A percentile compares a stretch with the other conserved stretches of the same genome.
These are phyloP conservation scores for Nasonia vitripennis DNA, from an alignment of 1,140 invertebrate genomes.

Conservation along the genomic window DNA sequence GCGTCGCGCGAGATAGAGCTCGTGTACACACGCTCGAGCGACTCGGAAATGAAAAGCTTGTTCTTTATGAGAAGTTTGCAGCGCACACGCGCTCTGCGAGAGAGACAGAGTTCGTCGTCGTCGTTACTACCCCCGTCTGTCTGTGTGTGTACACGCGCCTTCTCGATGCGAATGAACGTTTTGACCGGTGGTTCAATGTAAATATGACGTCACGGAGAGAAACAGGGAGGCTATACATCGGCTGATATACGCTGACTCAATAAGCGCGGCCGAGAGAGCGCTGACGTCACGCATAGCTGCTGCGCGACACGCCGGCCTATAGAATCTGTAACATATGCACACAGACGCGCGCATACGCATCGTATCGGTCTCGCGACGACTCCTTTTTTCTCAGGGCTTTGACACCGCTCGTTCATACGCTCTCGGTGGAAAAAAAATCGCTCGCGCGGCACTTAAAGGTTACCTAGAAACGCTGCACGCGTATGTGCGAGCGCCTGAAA, in stretches of 20 bases:
- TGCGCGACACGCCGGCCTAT: not conserved
- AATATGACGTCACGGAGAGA: constrained; percentile 43
- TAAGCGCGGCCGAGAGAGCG: not conserved
- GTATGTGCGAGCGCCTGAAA: not conserved
- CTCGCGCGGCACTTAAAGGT: not conserved
- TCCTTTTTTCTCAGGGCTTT: constrained; percentile 3
- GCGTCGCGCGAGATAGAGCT: not conserved
- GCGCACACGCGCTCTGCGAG: too few relatives aligned
- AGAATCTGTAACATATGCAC: not conserved
- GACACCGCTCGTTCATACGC: not conserved
- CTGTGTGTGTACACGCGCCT: not conserved
- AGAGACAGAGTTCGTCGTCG: not conserved
- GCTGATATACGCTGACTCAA: constrained; percentile 34
- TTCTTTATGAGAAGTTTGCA: constrained; percentile 30
- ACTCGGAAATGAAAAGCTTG: constrained; percentile 42
- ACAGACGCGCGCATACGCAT: not conserved
- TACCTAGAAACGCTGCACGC: not conserved
- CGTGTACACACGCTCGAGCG: not conserved
- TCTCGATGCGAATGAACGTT: constrained; percentile 37
- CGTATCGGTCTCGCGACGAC: not conserved
- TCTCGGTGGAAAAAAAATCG: not conserved
- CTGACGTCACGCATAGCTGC: constrained; percentile 20
- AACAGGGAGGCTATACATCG: constrained; percentile 5
- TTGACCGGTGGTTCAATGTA: constrained; percentile 42
- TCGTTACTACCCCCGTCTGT: not conserved